phyloP scores from a whole-genome alignment of 2,888 invertebrate species.

The Cylindroiulus punctatus region DNA sequence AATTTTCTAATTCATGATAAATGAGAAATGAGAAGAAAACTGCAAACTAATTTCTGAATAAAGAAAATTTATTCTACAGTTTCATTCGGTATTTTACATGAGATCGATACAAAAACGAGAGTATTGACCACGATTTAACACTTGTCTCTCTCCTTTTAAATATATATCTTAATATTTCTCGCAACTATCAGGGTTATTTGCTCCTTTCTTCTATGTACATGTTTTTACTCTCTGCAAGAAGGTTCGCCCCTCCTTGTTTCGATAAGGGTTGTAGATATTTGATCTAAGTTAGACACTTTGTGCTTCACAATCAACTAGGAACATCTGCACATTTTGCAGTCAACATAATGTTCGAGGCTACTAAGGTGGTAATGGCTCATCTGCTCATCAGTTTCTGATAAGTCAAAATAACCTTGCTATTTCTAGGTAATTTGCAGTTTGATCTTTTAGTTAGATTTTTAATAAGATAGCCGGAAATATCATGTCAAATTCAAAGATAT shows the following conservation, averaged over 20 bases:
- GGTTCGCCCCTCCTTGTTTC: neutral
- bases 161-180: constrained; percentile 17
- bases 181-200: constrained; percentile 16
- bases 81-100: constrained; percentile 38
- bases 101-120: constrained; percentile 42
- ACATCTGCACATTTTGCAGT: neutral
- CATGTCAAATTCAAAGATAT: neutral
- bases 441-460: neutral
- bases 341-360: neutral
- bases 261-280: neutral
- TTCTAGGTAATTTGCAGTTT: too few species aligned
- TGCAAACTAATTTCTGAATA: neutral
- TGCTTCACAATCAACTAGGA: neutral
- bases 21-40: neutral
- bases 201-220: constrained; percentile 16
- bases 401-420: too few species aligned
- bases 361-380: neutral
- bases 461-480: neutral
- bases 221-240: constrained; percentile 1
- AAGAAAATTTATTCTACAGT: constrained; percentile 38
- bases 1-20: too few species aligned
- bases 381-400: too few species aligned
- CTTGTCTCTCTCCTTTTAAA: neutral
- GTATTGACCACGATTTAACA: constrained; percentile 34
- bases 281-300: constrained; percentile 2